phyloP scores from a whole-genome alignment of 2,113 vertebrate species.

The Pandion haliaetus region DNA sequence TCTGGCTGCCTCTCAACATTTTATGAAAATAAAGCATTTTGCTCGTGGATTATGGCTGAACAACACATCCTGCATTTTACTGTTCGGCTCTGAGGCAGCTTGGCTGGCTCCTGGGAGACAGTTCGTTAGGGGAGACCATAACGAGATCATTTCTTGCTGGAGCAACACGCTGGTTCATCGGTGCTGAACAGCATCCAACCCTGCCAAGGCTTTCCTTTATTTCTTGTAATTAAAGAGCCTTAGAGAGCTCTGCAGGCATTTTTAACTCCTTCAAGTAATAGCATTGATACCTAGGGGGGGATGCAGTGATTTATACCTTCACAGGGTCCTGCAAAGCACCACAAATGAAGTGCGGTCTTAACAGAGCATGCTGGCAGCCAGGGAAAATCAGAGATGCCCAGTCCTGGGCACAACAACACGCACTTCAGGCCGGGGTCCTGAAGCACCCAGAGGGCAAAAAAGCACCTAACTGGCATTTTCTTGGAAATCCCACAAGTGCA shows the following conservation, averaged over 20 bases:
- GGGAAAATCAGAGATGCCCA: not conserved
- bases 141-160: not conserved
- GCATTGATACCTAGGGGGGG: accelerated
- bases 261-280: not conserved
- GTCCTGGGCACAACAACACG: not conserved
- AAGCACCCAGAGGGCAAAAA: not conserved
- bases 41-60: not conserved
- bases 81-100: not conserved
- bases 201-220: not conserved
- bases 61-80: not conserved
- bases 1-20: not conserved
- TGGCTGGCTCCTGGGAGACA: not conserved
- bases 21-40: not conserved
- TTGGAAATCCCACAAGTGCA: not conserved
- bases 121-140: not conserved
- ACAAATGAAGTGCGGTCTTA: not conserved
- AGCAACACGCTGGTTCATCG: not conserved
- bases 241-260: not conserved
- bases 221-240: not conserved
- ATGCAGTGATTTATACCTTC: not conserved
- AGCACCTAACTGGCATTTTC: not conserved
- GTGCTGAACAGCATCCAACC: not conserved
- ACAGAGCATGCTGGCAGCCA: accelerated
- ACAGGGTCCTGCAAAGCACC: not conserved
- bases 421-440: not conserved